Percentiles rank a stretch among this genome's conserved stretches.
phyloP scores from a whole-genome alignment of 2,113 vertebrate species.

The Phalacrocorax carbo region DNA sequence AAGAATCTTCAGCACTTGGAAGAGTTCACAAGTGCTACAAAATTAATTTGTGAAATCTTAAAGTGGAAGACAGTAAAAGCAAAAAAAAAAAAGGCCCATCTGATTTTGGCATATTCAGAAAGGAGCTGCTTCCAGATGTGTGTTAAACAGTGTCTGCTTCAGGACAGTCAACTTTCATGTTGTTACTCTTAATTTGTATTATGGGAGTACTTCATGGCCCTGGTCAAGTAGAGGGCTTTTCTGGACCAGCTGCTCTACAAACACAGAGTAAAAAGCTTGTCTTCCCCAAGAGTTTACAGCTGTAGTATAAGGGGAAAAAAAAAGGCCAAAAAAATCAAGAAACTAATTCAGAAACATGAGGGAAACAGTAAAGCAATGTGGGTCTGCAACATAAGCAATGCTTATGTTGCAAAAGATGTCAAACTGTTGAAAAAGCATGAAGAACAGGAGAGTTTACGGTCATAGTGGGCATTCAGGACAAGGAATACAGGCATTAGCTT shows the following conservation, averaged over 20 bases:
- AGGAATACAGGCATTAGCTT: neutral
- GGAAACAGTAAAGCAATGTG: fast-evolving
- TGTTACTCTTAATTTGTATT: neutral
- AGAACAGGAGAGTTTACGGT: neutral
- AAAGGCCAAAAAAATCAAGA: neutral
- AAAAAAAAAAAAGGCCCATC: too few relatives aligned
- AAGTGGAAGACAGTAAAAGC: neutral
- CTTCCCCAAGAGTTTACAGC: neutral
- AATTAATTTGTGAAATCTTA: neutral
- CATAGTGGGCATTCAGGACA: neutral
- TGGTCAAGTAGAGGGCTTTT: neutral
- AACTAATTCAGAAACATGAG: neutral
- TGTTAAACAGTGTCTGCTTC: neutral
- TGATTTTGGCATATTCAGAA: neutral
- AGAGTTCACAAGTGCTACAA: neutral
- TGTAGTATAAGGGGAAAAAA: neutral
- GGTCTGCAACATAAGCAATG: neutral
- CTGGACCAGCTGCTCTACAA: neutral
- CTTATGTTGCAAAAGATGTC: neutral
- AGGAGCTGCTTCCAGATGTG: neutral
- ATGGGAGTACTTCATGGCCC: fast-evolving
- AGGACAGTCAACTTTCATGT: neutral
- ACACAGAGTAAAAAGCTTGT: neutral
- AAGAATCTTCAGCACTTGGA: neutral
- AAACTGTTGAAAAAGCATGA: neutral